Base-by-base conservation (phyloP, 1,140 invertebrate genomes). In the Ridgeia piscesae region DNA sequence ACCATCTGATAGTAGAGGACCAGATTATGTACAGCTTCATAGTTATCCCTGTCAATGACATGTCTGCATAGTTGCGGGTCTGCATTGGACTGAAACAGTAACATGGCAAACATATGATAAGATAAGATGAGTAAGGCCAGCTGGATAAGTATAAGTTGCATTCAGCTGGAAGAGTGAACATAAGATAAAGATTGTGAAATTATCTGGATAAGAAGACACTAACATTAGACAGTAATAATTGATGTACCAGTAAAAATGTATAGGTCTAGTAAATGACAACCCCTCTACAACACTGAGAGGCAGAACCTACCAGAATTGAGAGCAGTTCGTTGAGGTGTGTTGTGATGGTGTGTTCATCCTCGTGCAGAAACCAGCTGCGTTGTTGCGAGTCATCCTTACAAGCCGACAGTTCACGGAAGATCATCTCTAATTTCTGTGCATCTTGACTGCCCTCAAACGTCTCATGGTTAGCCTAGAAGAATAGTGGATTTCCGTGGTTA, bases 351-450 rank as follows among this genome's bases (percentile, higher is more conserved):
- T 97, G 97, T 94, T 99, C 98, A 96, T 99, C 98, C 96, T 99
- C 98, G 96, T 99, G 98, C 6, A 99, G 96, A 94, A 98, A 98
- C 98, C 98, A 99, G 93, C 98, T 98, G 94, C 98, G 96, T 94
- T 99, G 98, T 95, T 99, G 98, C 0, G 98, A 98, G 95, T 99
- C 98, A 95, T 99, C 98, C 94, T 98, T 98, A 93, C 98, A 98
- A 90, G 97, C 97, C 21, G 97, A 98, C 91, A 99, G 96, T 94
- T 98, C 97, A 50, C 97, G 97, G 93, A 99, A 97, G 92, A 98
- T 97, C 89, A 97, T 97, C 95, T 97, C 97, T 94, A 99, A 96
- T 42, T 97, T 96, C 93, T 97, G 97, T 14, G 98, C 97, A 96
- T 99, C 98, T 31, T 98, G 97, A 0, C 94, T 94, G 31, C 89